Percentiles rank a stretch among this genome's conserved stretches.
Conservation (phyloP, 92 coral and sea anemone genomes). For the Pocillopora grandis region DNA sequence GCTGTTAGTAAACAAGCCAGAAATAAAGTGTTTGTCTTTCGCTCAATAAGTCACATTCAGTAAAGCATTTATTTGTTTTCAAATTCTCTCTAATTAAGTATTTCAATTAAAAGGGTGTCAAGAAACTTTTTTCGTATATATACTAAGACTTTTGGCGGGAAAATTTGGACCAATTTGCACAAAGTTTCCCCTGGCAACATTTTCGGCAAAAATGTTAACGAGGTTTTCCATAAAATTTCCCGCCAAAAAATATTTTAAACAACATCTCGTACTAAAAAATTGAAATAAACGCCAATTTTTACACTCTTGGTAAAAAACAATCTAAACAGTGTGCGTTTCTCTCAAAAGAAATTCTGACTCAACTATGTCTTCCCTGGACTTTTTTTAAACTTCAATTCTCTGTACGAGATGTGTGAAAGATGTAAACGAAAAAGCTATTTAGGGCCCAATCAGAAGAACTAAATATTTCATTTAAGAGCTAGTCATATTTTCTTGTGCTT, state of each 20-base stretch:
- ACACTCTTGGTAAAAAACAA: background rate
- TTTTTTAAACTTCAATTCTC: background rate
- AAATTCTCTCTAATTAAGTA: background rate
- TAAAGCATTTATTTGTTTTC: background rate
- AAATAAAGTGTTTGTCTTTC: background rate
- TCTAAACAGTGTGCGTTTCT: background rate
- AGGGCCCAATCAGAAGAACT: too few relatives aligned
- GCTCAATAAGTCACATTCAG: background rate
- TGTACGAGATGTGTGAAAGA: background rate
- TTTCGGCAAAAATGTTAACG: background rate
- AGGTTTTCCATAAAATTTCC: background rate
- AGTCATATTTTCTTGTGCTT: too few relatives aligned
- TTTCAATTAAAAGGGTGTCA: background rate
- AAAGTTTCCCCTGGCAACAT: conserved; percentile 15
- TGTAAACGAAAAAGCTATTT: too few relatives aligned
- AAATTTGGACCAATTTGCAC: conserved; percentile 12
- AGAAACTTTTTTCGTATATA: background rate
- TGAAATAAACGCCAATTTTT: background rate
- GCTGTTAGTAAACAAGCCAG: background rate
- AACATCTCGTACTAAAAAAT: background rate
- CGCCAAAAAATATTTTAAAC: background rate
- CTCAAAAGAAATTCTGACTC: background rate
- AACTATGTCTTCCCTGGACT: background rate
- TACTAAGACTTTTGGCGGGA: conserved; percentile 19
- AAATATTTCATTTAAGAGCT: too few relatives aligned